phyloP scores from a whole-genome alignment of 92 coral and sea anemone species.

The Scolanthus callimorphus region DNA sequence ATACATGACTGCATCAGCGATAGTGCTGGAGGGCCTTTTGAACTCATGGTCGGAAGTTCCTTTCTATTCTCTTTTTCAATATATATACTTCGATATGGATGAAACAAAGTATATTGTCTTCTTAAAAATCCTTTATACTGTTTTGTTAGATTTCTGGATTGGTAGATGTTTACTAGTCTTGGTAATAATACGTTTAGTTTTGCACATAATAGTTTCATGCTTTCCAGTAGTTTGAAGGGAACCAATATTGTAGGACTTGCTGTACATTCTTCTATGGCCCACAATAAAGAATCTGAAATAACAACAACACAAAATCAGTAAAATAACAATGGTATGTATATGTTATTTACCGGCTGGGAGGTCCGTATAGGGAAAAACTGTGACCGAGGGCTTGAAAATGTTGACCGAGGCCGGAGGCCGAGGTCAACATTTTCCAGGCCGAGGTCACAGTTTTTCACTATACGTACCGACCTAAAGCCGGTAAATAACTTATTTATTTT shows the following conservation, averaged over 20 bases:
- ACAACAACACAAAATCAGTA: no score
- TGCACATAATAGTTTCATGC: conserved; percentile 23
- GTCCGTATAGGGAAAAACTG: no score
- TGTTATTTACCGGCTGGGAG: no score
- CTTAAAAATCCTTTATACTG: conserved; percentile 1
- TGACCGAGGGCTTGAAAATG: no score
- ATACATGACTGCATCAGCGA: conserved; percentile 10
- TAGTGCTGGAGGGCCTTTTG: not conserved
- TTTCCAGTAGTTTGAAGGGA: conserved; percentile 6
- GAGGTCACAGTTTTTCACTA: no score
- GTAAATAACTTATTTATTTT: no score
- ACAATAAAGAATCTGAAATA: conserved; percentile 11
- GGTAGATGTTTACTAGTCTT: conserved; percentile 16
- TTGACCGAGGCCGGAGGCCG: no score
- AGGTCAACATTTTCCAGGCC: no score
- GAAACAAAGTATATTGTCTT: not conserved
- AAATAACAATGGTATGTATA: no score
- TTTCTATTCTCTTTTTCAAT: conserved; percentile 16
- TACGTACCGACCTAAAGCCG: no score
- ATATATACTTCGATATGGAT: conserved; percentile 11
- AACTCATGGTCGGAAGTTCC: not conserved
- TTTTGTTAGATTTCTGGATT: not conserved
- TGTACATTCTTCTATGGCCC: conserved; percentile 13
- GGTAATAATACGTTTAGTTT: conserved; percentile 24
- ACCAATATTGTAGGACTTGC: conserved; percentile 15